These are phyloP conservation scores for Megathymus violae DNA, from an alignment of 1,140 invertebrate species.

Conservation along the genomic window DNA sequence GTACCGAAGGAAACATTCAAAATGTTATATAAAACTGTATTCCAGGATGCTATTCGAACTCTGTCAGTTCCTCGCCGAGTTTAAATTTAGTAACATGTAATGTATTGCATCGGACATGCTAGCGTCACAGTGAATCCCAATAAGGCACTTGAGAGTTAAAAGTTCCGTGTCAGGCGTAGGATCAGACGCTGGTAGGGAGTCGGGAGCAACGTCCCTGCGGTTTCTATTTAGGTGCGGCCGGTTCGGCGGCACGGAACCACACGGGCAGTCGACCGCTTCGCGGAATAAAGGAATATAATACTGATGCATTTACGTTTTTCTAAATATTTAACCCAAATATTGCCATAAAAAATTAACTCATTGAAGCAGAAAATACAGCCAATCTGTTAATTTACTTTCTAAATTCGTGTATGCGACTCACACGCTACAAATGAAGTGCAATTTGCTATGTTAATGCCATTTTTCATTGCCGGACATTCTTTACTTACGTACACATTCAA, in stretches of 20 bases:
- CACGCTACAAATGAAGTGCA: constrained; percentile 5
- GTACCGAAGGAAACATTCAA: constrained; percentile 22
- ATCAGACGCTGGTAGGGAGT: constrained; percentile 63
- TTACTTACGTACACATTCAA: background rate
- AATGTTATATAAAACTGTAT: constrained; percentile 11
- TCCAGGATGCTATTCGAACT: constrained; percentile 36
- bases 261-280: constrained; percentile 69
- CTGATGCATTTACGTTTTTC: constrained; percentile 46
- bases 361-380: constrained; percentile 34
- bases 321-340: constrained; percentile 28
- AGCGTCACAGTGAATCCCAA: constrained; percentile 55
- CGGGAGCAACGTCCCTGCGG: constrained; percentile 81
- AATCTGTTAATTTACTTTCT: constrained; percentile 15
- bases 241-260: constrained; percentile 71
- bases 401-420: constrained; percentile 5
- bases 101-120: background rate
- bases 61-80: constrained; percentile 5
- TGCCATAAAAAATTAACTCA: no score
- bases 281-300: constrained; percentile 70
- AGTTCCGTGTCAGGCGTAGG: constrained; percentile 55
- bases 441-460: background rate
- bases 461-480: background rate
- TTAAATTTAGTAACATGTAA: constrained; percentile 17
- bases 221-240: constrained; percentile 82
- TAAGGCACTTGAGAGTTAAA: constrained; percentile 62